Conservation (phyloP, 1,140 invertebrate genomes). For the Diachasmimorpha longicaudata region DNA sequence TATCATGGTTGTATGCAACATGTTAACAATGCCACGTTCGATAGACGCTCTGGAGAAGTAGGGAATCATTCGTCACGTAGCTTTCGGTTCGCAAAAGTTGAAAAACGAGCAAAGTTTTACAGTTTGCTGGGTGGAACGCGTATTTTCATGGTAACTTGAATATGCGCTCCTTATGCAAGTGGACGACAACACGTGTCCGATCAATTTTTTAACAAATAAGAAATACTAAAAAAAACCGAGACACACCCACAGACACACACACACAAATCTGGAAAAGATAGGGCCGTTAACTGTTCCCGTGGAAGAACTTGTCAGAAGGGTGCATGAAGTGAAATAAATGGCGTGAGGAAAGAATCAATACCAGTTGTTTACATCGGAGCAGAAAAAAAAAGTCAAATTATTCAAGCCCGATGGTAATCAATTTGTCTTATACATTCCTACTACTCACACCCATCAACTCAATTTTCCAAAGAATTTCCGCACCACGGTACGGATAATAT, state of each 20-base stretch:
- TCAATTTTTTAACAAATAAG: conserved; percentile 37
- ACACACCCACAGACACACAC: not conserved
- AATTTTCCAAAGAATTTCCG: too few relatives aligned
- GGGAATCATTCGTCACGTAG: conserved; percentile 28
- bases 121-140: conserved; percentile 4
- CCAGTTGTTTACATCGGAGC: too few relatives aligned
- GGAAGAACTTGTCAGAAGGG: not conserved
- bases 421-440: too few relatives aligned
- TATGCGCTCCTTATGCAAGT: conserved; percentile 10
- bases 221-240: not conserved
- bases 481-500: too few relatives aligned
- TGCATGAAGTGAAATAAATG: too few relatives aligned
- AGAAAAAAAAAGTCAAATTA: too few relatives aligned
- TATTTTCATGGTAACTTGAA: not conserved
- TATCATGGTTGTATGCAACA: not conserved
- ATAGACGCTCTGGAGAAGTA: conserved; percentile 5
- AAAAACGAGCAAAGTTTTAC: conserved; percentile 28
- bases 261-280: not conserved
- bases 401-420: too few relatives aligned
- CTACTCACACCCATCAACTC: too few relatives aligned
- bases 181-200: conserved; percentile 31
- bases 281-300: not conserved
- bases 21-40: conserved; percentile 7
- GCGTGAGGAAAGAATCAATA: too few relatives aligned
- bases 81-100: conserved; percentile 20